Conservation (phyloP, 2,113 vertebrate genomes). For the Diadophis punctatus region DNA sequence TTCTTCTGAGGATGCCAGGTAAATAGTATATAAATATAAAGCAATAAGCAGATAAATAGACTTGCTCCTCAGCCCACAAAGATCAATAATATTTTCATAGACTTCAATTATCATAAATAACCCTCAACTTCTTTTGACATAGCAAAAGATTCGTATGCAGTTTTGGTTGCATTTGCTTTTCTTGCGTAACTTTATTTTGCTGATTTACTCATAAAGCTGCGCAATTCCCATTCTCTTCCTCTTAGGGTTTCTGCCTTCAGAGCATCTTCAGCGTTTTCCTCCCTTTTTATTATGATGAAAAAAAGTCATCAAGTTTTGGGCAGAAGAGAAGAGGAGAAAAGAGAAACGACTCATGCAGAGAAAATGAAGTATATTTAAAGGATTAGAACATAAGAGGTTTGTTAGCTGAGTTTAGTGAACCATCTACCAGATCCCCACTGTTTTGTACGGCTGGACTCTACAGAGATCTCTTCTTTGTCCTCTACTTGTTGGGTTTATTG, state of each 20-base stretch:
- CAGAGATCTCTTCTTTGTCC: background rate
- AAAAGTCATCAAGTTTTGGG: background rate
- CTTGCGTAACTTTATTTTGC: background rate
- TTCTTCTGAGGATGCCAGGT: background rate
- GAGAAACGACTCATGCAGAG: background rate
- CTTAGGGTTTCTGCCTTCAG: background rate
- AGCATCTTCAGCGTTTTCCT: background rate
- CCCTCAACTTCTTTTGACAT: slow-evolving; percentile 27
- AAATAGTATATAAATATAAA: background rate
- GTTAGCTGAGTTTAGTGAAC: background rate
- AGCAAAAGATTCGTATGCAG: background rate
- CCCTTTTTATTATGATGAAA: background rate
- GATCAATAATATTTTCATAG: background rate
- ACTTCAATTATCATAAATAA: slow-evolving; percentile 24
- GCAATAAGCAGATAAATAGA: background rate
- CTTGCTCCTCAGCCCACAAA: background rate
- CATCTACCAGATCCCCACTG: background rate
- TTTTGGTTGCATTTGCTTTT: background rate
- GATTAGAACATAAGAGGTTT: background rate
- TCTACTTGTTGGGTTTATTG: background rate
- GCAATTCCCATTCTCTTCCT: background rate
- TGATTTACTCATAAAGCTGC: background rate
- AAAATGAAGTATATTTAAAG: background rate
- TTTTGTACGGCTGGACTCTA: background rate
- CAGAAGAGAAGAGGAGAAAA: background rate